phyloP scores from a whole-genome alignment of 2,888 invertebrate species.

The Notodonta ziczac region DNA sequence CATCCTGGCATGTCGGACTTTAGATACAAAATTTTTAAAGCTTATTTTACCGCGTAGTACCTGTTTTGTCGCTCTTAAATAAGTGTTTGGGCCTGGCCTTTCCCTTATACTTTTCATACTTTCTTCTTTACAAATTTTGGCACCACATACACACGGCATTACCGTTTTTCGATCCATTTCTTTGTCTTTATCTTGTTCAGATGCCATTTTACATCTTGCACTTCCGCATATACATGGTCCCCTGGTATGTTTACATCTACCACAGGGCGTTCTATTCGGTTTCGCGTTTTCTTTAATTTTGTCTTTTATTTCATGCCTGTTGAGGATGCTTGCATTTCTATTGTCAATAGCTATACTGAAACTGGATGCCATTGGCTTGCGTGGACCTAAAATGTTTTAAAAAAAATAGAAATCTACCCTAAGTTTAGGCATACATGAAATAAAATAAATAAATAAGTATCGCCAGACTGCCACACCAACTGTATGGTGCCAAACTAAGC shows the following conservation, averaged over 20 bases:
- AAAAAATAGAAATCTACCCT: too few species aligned
- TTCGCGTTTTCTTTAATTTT: background rate
- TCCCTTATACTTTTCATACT: constrained; percentile 6
- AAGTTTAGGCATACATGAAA: too few species aligned
- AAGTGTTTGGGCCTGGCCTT: constrained; percentile 4
- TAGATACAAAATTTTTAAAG: background rate
- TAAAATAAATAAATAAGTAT: too few species aligned
- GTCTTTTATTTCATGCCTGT: constrained; percentile 7
- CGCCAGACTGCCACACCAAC: too few species aligned
- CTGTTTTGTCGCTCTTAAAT: background rate
- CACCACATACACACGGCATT: constrained; percentile 17
- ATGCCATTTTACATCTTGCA: background rate
- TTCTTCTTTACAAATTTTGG: background rate
- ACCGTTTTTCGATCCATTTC: background rate
- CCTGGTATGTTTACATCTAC: background rate
- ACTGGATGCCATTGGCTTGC: background rate
- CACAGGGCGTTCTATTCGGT: background rate
- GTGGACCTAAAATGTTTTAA: background rate
- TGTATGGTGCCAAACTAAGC: too few species aligned
- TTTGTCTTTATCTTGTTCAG: background rate
- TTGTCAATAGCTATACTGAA: constrained; percentile 16
- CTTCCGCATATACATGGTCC: background rate
- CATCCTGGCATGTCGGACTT: background rate
- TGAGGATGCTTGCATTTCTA: constrained; percentile 9
- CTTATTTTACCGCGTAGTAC: background rate